phyloP scores from a whole-genome alignment of 2,797 vertebrate species.

The Menidia menidia region DNA sequence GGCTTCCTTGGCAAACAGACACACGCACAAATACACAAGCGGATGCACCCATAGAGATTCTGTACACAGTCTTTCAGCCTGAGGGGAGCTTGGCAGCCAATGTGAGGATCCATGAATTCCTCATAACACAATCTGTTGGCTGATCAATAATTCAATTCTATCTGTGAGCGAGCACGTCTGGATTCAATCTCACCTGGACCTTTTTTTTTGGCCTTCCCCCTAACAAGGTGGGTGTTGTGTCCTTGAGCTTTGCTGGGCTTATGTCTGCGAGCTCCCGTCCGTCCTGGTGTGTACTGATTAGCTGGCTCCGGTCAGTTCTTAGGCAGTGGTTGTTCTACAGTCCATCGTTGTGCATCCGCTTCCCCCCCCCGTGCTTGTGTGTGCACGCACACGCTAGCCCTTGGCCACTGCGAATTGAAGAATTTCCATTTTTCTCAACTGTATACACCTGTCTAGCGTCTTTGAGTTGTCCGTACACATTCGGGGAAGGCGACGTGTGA shows the following conservation, averaged over 20 bases:
- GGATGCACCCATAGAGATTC: conserved; percentile 52
- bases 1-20: conserved; percentile 1
- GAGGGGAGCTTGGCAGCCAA: conserved; percentile 55
- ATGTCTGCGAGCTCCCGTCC: conserved; percentile 19
- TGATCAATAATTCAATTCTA: conserved; percentile 88
- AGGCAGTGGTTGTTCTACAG: conserved; percentile 33
- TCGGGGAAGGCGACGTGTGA: conserved; percentile 22
- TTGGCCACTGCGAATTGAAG: conserved; percentile 48
- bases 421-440: conserved; percentile 60
- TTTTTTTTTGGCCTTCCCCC: conserved; percentile 58
- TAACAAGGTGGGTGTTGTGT: conserved; percentile 77
- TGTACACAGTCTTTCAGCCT: conserved; percentile 49
- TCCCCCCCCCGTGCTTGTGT: conserved; percentile 34
- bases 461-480: conserved; percentile 39
- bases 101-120: conserved; percentile 79
- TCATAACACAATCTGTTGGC: conserved; percentile 84
- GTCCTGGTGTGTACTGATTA: conserved; percentile 60
- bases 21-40: conserved; percentile 25
- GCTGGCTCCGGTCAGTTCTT: conserved; percentile 46
- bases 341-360: conserved; percentile 42
- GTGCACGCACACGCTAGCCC: conserved; percentile 30
- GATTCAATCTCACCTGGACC: conserved; percentile 79
- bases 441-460: conserved; percentile 23
- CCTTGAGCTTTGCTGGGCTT: conserved; percentile 65
- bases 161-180: conserved; percentile 77